Evolutionary conservation across 2,888 invertebrate genomes (phyloP).

Genomic region (Mythimna loreyi): DNA sequence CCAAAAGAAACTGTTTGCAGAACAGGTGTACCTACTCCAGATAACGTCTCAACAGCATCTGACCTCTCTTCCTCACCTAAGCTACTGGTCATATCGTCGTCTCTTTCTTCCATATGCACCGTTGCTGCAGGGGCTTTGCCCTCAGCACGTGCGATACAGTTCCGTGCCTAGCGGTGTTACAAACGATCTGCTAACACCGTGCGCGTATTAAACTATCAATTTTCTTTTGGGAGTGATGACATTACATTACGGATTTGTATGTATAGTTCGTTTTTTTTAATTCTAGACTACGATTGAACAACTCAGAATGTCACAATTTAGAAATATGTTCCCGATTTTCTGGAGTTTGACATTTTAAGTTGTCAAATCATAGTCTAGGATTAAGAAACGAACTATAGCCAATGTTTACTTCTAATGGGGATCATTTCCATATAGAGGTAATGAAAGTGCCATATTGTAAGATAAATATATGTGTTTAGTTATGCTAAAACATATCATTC

Average conservation of each 20-base stretch:
- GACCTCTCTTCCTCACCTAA: constrained; percentile 48
- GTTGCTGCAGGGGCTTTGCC: constrained; percentile 75
- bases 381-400: too few relatives aligned
- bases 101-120: constrained; percentile 63
- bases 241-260: constrained; percentile 7
- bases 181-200: constrained; percentile 39
- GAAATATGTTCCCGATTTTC: too few relatives aligned
- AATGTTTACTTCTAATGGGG: constrained; percentile 11
- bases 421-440: constrained; percentile 1
- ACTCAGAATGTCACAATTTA: too few relatives aligned
- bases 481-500: constrained; percentile 2
- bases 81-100: constrained; percentile 31
- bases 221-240: constrained; percentile 5
- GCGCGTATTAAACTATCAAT: constrained; percentile 30
- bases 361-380: too few relatives aligned
- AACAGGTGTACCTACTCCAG: constrained; percentile 50
- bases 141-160: constrained; percentile 73
- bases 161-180: constrained; percentile 63
- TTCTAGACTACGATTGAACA: too few relatives aligned
- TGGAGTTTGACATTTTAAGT: too few relatives aligned
- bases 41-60: constrained; percentile 50
- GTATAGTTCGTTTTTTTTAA: too few relatives aligned
- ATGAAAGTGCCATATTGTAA: not conserved
- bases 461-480: not conserved
- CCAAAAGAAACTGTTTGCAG: constrained; percentile 41